These are phyloP conservation scores for Colostygia pectinataria DNA, from an alignment of 2,888 invertebrate species.

Conservation along the genomic window DNA sequence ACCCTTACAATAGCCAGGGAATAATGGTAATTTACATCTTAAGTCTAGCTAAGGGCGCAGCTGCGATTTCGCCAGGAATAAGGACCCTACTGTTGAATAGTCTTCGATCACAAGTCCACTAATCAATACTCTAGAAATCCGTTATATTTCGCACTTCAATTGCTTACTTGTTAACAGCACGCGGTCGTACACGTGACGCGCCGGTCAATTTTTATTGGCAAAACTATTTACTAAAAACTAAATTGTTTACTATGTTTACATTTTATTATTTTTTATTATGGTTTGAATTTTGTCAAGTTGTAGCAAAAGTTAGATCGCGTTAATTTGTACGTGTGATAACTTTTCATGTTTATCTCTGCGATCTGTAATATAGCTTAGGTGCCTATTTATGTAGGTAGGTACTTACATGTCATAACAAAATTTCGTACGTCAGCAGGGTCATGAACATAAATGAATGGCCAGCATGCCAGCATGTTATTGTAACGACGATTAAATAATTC, in stretches of 20 bases:
- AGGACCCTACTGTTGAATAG: constrained; percentile 54
- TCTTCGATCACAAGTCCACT: constrained; percentile 52
- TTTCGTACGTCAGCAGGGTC: neutral
- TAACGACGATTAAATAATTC: constrained; percentile 15
- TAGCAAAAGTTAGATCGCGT: no score
- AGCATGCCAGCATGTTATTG: constrained; percentile 7
- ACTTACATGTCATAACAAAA: no score
- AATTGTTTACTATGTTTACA: no score
- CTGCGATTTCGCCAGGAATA: constrained; percentile 67
- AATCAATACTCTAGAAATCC: constrained; percentile 54
- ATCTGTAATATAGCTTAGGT: no score
- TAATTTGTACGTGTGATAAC: no score
- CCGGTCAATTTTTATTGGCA: neutral
- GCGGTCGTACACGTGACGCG: constrained; percentile 10
- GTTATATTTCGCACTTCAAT: constrained; percentile 42
- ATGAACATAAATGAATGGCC: constrained; percentile 6
- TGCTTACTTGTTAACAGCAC: constrained; percentile 23
- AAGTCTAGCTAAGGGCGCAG: constrained; percentile 77
- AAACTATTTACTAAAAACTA: neutral
- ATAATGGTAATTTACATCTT: constrained; percentile 83
- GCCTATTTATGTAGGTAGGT: no score
- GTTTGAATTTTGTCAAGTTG: no score
- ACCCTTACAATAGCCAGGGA: constrained; percentile 62
- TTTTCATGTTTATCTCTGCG: no score
- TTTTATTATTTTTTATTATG: no score